Percentiles rank a stretch among this genome's conserved stretches.
phyloP scores from a whole-genome alignment of 1,140 invertebrate species.

The Hylyphantes graminicola region DNA sequence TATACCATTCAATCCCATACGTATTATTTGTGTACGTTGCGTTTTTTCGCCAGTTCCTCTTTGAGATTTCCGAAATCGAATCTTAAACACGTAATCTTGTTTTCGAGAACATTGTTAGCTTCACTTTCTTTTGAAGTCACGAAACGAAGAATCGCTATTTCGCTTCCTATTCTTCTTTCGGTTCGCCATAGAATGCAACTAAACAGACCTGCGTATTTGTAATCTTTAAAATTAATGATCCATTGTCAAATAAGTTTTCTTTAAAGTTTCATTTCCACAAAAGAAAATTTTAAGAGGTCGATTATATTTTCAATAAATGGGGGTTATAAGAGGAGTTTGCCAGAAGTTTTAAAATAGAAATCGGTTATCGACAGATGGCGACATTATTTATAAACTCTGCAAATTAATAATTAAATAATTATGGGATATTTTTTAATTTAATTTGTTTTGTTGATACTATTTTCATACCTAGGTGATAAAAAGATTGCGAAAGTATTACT shows the following conservation, averaged over 20 bases:
- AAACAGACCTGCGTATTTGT: neutral
- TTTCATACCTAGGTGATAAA: no score
- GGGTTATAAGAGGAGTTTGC: no score
- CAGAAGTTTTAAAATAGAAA: no score
- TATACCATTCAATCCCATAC: neutral
- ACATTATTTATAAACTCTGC: no score
- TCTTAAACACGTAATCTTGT: neutral
- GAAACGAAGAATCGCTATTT: neutral
- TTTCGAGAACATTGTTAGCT: neutral
- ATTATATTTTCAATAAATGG: neutral
- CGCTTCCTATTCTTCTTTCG: neutral
- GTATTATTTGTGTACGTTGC: neutral
- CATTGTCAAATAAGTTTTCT: neutral
- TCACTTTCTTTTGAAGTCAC: neutral
- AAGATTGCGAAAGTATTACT: no score
- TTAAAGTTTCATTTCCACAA: conserved; percentile 6
- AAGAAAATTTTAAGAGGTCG: neutral
- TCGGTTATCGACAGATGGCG: no score
- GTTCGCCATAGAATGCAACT: no score
- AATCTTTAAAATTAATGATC: conserved; percentile 32
- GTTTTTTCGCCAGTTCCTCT: neutral
- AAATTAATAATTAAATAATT: no score
- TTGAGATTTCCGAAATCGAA: conserved; percentile 1
- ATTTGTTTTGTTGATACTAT: no score
- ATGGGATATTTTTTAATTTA: no score